A percentile compares a stretch with the other conserved stretches of the same genome.
Conservation (phyloP, 1,140 invertebrate species). For the Gryllus bimaculatus region DNA sequence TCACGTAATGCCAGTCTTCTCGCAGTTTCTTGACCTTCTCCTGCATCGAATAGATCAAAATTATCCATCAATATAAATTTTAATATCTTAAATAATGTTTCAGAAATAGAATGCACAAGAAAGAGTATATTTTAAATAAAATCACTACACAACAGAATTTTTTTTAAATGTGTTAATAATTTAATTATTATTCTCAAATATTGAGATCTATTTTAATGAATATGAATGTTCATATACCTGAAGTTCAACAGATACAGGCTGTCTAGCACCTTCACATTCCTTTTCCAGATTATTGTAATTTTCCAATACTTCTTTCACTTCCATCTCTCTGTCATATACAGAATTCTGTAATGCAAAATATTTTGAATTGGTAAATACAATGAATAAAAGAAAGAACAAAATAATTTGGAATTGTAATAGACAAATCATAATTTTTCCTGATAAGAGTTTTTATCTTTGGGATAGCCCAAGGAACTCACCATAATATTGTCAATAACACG, state of each 20-base stretch:
- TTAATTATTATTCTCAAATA: background rate
- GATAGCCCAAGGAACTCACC: slow-evolving; percentile 33
- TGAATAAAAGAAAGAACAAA: too few species aligned
- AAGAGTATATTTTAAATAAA: too few species aligned
- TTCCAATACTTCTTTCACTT: slow-evolving; percentile 54
- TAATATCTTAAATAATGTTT: too few species aligned
- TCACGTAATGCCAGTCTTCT: slow-evolving; percentile 49
- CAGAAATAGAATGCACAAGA: too few species aligned
- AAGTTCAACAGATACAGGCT: slow-evolving; percentile 46
- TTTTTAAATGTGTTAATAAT: background rate
- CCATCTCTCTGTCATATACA: slow-evolving; percentile 47
- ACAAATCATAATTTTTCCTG: too few species aligned
- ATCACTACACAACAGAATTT: background rate
- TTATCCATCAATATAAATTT: too few species aligned
- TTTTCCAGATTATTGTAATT: slow-evolving; percentile 58
- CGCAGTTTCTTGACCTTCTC: slow-evolving; percentile 48
- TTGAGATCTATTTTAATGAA: background rate
- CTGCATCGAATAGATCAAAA: slow-evolving; percentile 24
- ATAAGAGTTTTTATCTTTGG: too few species aligned
- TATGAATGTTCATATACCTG: slow-evolving; percentile 33
- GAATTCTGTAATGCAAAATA: slow-evolving; percentile 21
- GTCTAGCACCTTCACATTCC: slow-evolving; percentile 46
- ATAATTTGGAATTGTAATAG: too few species aligned
- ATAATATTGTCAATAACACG: slow-evolving; percentile 47
- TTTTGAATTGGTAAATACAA: too few species aligned